Base-by-base conservation (phyloP, 2,113 vertebrate genomes). In the Myrmecobius fasciatus region DNA sequence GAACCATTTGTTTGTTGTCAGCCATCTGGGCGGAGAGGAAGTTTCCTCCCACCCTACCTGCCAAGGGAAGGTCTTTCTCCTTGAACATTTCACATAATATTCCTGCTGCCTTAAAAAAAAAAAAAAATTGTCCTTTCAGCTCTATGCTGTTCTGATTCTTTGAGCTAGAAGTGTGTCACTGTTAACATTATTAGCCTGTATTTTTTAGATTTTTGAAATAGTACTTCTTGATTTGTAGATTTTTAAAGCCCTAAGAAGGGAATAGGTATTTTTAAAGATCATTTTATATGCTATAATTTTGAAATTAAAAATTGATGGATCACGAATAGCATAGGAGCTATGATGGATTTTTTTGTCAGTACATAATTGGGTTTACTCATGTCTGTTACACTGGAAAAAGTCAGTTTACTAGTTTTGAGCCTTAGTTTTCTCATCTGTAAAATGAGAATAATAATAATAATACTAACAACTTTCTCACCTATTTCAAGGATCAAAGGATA, bases 1-100 rank as follows among this genome's bases (percentile, higher is more conserved):
- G 51, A 92, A 97, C 96, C 95, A 95, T 98, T 98, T 96, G 97
- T 96, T 98, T 97, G 97, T 96, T 98, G 98, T 97, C 94, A 96
- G 95, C 96, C 93, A 8, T 96, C 2, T 91, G 89, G 93, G 92
- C 60, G 48, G 93, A 97, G 96, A 90, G 95, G 96, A 28, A 0
- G 91, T 93, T 25, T 91, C 28, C 0, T 12, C 36, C 91, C 89
- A 93, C 91, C 94, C 89, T 97, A 51, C 97, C 97, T 98, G 97
- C 53, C 98, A 89, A 1, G 0, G 90, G 60, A 46, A 28, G 8
- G n/a, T 1, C 0, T 93, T 31, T 24, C 36, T 10, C 3, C 5
- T 56, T 0, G 52, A 89, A 12, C 52, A 0, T 94, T 91, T 25
- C 28, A 26, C 10, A 47, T 51, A 36, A 91, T n/a, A 0, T 56